phyloP scores from a whole-genome alignment of 2,113 vertebrate genomes.

The Eonycteris spelaea region DNA sequence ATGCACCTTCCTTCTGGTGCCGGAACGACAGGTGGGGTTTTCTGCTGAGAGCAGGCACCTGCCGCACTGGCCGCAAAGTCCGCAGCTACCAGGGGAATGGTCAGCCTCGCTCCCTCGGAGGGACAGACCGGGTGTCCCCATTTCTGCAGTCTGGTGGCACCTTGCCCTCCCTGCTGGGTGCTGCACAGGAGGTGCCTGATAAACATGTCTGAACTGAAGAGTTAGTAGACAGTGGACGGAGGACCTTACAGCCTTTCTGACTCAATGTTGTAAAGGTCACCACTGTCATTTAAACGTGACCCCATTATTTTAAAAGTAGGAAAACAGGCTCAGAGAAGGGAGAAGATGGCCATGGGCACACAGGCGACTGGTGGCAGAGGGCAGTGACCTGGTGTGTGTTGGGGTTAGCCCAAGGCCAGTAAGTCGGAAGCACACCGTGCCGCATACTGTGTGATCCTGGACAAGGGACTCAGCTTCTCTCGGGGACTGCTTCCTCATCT shows the following conservation, averaged over 20 bases:
- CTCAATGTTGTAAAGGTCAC: not conserved
- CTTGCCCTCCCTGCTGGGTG: not conserved
- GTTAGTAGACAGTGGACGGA: not conserved
- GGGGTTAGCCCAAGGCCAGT: not conserved
- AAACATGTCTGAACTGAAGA: not conserved
- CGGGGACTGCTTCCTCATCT: not conserved
- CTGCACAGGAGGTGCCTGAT: fast-evolving
- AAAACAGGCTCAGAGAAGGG: not conserved
- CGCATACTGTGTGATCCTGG: not conserved
- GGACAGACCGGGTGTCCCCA: not conserved
- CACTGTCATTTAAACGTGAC: fast-evolving
- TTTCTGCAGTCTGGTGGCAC: not conserved
- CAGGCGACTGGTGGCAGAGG: not conserved
- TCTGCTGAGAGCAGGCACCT: not conserved
- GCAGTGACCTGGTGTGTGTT: not conserved
- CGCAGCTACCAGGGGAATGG: not conserved
- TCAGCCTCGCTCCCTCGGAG: not conserved
- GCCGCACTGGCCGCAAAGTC: not conserved
- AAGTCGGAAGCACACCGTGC: no score
- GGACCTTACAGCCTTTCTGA: not conserved
- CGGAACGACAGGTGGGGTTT: not conserved
- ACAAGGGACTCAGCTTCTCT: not conserved
- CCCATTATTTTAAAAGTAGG: not conserved
- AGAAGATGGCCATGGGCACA: not conserved
- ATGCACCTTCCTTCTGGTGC: no score